Percentiles rank a stretch among this genome's conserved stretches.
Evolutionary conservation across 2,113 vertebrate genomes (phyloP).

Genomic region (Corythornis cristatus): DNA sequence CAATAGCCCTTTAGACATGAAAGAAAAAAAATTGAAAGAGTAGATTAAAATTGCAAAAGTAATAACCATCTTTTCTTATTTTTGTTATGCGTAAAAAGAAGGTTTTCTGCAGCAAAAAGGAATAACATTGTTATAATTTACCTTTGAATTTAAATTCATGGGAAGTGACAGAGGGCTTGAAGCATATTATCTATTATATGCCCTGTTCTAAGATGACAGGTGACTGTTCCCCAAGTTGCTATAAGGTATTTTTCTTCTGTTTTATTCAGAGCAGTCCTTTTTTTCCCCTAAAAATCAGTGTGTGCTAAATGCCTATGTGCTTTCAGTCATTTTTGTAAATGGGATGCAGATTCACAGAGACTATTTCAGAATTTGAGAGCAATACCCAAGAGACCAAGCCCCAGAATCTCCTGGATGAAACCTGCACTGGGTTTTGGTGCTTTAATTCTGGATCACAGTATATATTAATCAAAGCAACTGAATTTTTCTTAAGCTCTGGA

Average conservation of each 20-base stretch:
- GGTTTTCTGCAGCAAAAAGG: conserved; percentile 50
- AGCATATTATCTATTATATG: conserved; percentile 12
- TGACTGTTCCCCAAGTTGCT: neutral
- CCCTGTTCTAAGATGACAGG: conserved; percentile 2
- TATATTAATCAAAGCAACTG: neutral
- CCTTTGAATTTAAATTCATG: conserved; percentile 8
- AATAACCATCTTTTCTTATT: conserved; percentile 53
- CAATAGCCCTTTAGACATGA: conserved; percentile 27
- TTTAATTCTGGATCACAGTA: neutral
- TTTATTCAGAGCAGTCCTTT: neutral
- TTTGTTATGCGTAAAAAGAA: conserved; percentile 49
- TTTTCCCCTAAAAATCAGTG: neutral
- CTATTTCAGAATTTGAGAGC: neutral
- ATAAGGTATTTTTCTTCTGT: neutral
- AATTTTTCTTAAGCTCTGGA: neutral
- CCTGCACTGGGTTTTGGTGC: neutral
- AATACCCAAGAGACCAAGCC: neutral
- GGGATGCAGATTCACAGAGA: neutral
- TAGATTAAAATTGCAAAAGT: conserved; percentile 45
- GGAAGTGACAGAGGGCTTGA: neutral
- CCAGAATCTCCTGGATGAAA: neutral
- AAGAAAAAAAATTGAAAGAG: conserved; percentile 34
- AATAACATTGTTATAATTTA: conserved; percentile 32
- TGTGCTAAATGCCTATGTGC: neutral
- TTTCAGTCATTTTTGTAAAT: neutral